Evolutionary conservation across 1,140 invertebrate species (phyloP).

Genomic region (Hermetia illucens): DNA sequence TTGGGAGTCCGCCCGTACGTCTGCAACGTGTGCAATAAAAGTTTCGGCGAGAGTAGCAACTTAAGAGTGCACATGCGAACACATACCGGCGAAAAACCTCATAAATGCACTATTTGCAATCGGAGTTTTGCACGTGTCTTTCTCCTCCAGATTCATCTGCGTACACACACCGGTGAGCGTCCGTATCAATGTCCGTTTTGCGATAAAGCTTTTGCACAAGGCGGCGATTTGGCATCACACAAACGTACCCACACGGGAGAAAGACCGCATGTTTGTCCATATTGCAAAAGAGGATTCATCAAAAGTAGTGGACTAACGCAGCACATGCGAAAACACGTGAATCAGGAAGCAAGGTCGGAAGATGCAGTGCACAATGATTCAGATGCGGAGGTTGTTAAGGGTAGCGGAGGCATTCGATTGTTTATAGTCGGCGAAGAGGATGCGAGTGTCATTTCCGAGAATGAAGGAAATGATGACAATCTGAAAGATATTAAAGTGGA

Average conservation of each 20-base stretch:
- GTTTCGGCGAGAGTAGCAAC: conserved; percentile 26
- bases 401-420: no score
- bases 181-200: conserved; percentile 40
- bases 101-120: conserved; percentile 33
- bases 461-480: no score
- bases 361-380: no score
- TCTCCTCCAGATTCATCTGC: conserved; percentile 27
- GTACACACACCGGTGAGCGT: conserved; percentile 38
- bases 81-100: conserved; percentile 37
- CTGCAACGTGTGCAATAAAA: conserved; percentile 32
- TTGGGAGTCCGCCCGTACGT: conserved; percentile 15
- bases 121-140: conserved; percentile 27
- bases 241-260: conserved; percentile 57
- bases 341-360: no score
- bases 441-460: no score
- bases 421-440: no score
- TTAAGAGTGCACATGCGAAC: conserved; percentile 30
- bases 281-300: conserved; percentile 14
- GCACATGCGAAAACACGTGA: no score
- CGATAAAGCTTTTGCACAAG: conserved; percentile 29
- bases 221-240: conserved; percentile 55
- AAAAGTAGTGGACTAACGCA: no score
- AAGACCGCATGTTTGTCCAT: conserved; percentile 39
- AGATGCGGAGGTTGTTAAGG: no score
- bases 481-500: no score